phyloP scores from a whole-genome alignment of 2,113 vertebrate species.

The Furnarius figulus region DNA sequence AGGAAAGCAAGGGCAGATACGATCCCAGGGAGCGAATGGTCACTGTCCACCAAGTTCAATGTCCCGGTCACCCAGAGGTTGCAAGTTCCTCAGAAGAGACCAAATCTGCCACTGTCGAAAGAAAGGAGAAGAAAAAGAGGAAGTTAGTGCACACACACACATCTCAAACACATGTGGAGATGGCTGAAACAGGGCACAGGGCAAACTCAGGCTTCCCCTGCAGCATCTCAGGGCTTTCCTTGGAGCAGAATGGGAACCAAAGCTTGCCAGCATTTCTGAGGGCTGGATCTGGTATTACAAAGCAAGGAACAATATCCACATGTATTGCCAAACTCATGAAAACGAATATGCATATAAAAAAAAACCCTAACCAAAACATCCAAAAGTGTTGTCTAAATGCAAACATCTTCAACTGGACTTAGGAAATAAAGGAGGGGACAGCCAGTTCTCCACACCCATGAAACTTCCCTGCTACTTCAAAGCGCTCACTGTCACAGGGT shows the following conservation, averaged over 20 bases:
- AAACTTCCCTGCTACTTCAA: neutral
- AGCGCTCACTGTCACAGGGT: neutral
- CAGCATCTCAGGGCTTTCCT: neutral
- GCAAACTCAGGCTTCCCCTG: neutral
- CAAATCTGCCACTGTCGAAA: constrained; percentile 73
- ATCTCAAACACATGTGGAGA: rapidly evolving
- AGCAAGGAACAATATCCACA: rapidly evolving
- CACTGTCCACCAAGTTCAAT: constrained; percentile 43
- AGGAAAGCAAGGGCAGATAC: neutral
- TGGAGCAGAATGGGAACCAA: neutral
- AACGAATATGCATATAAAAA: neutral
- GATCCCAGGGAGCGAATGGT: constrained; percentile 35
- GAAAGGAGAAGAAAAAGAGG: neutral
- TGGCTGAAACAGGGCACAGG: neutral
- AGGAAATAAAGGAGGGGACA: neutral
- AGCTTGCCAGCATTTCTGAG: neutral
- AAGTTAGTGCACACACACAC: neutral
- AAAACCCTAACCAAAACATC: neutral
- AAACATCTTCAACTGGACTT: rapidly evolving
- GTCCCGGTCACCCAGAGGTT: constrained; percentile 42
- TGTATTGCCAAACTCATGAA: neutral
- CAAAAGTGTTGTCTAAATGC: neutral
- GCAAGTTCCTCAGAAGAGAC: constrained; percentile 64
- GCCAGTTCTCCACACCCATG: neutral
- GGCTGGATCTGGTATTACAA: neutral